Evolutionary conservation across 2,113 vertebrate genomes (phyloP), one percentile per base, ranked within the genome.

Genomic region (Nyctibius bracteatus): DNA sequence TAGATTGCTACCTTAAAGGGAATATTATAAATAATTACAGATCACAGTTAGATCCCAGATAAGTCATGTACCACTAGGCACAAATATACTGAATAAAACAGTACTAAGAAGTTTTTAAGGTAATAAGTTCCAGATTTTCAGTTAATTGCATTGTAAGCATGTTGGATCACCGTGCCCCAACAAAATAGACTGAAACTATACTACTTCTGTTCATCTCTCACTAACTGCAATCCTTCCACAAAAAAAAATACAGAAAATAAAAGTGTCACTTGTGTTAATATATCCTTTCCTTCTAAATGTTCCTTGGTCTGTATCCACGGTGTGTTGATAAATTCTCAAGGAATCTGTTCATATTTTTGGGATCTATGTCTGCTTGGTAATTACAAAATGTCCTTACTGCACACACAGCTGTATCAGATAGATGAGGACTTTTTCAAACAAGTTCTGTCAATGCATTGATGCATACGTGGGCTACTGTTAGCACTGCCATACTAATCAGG

Each of bases 21-120:
- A 93, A 84, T 92, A 94, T 94, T 94, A 96, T 96, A 95, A 97
- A 96, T 94, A 94, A 96, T 96, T 97, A 94, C 92, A 96, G 77
- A 94, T 94, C 94, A 93, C 80, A 84, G 85, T 78, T 94, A 96
- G 90, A 95, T 95, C 57, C 35, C 52, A 88, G 66, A 88, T 92
- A 96, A 97, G 62, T 83, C 33, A 54, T 82, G 33, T 83, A 93
- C 72, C 80, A 96, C 63, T 83, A 78, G 80, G 92, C 79, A 88
- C 44, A 93, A 90, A 92, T 93, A 90, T 37, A 75, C 79, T 83
- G 65, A 86, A 94, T 80, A 94, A 91, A 92, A 86, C 6, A 66
- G 31, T 87, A 70, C 20, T 77, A 88, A 87, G 65, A 91, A 79
- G 37, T 80, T 96, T 72, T 83, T 46, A 88, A 94, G 43, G 59